Evolutionary conservation across 1,140 invertebrate species (phyloP).

Genomic region (Globodera rostochiensis): DNA sequence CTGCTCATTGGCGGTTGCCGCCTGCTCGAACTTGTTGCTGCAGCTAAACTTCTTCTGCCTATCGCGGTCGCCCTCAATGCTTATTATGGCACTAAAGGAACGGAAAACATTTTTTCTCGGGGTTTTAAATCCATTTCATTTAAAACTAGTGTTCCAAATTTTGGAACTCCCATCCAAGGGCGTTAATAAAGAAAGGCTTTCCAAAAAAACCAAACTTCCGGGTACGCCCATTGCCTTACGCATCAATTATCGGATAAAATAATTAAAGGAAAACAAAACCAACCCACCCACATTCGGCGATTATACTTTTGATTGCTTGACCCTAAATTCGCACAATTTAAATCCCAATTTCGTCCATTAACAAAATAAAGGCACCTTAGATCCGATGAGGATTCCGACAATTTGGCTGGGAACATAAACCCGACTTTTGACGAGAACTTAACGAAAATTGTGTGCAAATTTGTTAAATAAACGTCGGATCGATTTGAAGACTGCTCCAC

Average conservation of each 20-base stretch:
- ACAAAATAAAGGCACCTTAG: constrained; percentile 15
- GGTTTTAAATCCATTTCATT: too few species aligned
- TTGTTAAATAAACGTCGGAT: not conserved
- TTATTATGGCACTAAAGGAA: constrained; percentile 24
- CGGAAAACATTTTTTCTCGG: not conserved
- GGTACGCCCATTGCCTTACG: too few species aligned
- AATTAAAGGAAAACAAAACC: not conserved
- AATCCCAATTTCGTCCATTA: not conserved
- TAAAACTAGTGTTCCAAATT: too few species aligned
- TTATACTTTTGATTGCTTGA: constrained; percentile 28
- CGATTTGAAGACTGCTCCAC: not conserved
- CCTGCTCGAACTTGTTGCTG: not conserved
- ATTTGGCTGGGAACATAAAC: constrained; percentile 39
- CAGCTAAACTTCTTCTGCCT: not conserved
- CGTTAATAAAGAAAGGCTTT: too few species aligned
- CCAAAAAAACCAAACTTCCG: too few species aligned
- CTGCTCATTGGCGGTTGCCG: not conserved
- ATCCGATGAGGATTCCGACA: constrained; percentile 39
- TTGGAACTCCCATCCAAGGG: too few species aligned
- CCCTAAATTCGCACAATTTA: constrained; percentile 4
- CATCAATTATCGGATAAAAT: too few species aligned
- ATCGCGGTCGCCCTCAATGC: constrained; percentile 24
- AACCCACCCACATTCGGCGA: constrained; percentile 8
- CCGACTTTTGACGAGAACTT: constrained; percentile 22
- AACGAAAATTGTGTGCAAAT: not conserved